A percentile compares a stretch with the other conserved stretches of the same genome.
phyloP scores from a whole-genome alignment of 30 jellyfish, hydroid and myxozoan genomes.

The Sanderia malayensis region DNA sequence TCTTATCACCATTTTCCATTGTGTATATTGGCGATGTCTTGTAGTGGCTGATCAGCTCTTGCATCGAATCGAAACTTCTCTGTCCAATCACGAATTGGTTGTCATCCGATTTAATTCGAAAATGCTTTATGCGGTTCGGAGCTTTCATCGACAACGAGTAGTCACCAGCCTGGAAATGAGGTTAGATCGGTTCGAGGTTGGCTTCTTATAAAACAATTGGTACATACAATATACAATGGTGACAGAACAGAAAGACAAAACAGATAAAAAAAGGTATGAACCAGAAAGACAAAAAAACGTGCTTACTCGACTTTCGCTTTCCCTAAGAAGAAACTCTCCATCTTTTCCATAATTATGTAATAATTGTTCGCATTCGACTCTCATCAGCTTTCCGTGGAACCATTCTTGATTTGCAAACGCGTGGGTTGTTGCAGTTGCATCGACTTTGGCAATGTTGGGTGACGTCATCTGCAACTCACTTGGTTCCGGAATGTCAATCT shows the following conservation, averaged over 20 bases:
- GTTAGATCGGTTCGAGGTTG: no score
- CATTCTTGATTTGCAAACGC: slow-evolving; percentile 76
- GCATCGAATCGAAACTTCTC: slow-evolving; percentile 69
- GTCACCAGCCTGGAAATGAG: slow-evolving; percentile 91
- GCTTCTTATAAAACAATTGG: no score
- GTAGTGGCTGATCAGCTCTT: slow-evolving; percentile 71
- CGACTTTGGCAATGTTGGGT: background rate
- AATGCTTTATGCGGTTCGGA: slow-evolving; percentile 85
- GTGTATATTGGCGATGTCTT: slow-evolving; percentile 78
- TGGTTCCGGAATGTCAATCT: slow-evolving; percentile 33
- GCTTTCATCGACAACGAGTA: slow-evolving; percentile 92
- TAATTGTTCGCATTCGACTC: slow-evolving; percentile 76
- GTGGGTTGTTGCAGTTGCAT: slow-evolving; percentile 12
- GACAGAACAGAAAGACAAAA: no score
- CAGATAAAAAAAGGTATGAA: no score
- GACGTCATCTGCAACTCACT: background rate
- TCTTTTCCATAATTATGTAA: slow-evolving; percentile 75
- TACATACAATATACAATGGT: no score
- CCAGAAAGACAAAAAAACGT: background rate
- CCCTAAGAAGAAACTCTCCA: slow-evolving; percentile 83
- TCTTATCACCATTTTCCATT: slow-evolving; percentile 82
- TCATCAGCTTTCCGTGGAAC: slow-evolving; percentile 84
- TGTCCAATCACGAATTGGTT: slow-evolving; percentile 78
- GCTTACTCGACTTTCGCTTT: slow-evolving; percentile 93
- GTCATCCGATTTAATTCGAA: slow-evolving; percentile 61